A percentile compares a stretch with the other conserved stretches of the same genome.
These are phyloP conservation scores for Phymanthus crucifer DNA, from an alignment of 92 coral and sea anemone species.

Conservation along the genomic window DNA sequence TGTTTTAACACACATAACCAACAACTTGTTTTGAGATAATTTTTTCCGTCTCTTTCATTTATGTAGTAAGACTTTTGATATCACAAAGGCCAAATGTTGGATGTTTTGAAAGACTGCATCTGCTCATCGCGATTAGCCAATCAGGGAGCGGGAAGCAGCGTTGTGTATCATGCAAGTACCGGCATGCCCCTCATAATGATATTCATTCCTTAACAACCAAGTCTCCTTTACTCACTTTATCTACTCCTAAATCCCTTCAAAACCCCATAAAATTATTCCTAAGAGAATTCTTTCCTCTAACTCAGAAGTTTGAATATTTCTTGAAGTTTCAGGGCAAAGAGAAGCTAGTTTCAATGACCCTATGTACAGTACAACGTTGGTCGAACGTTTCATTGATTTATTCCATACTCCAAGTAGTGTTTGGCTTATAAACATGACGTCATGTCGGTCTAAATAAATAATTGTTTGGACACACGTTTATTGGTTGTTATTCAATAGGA, in stretches of 20 bases:
- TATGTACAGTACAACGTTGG: neutral
- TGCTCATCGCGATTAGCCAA: constrained; percentile 18
- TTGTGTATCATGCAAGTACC: constrained; percentile 21
- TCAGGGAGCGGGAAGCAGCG: constrained; percentile 14
- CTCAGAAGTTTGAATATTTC: neutral
- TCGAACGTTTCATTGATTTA: neutral
- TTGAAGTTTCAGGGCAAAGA: neutral
- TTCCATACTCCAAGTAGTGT: neutral
- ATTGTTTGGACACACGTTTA: constrained; percentile 10
- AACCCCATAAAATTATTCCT: neutral
- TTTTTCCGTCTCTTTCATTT: neutral
- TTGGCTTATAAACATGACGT: neutral
- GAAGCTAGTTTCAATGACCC: neutral
- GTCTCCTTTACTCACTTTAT: neutral
- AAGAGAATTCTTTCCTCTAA: neutral
- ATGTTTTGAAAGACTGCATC: constrained; percentile 5
- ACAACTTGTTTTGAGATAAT: neutral
- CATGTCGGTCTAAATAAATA: neutral
- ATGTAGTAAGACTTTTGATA: neutral
- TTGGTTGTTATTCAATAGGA: neutral
- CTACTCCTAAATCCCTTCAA: neutral
- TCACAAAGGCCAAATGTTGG: constrained; percentile 1
- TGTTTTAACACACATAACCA: neutral
- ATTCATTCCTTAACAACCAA: neutral
- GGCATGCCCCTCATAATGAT: constrained; percentile 9